Percentiles rank a stretch among this genome's conserved stretches.
Conservation (phyloP, 2,113 vertebrate species). For the Emydocephalus ijimae region DNA sequence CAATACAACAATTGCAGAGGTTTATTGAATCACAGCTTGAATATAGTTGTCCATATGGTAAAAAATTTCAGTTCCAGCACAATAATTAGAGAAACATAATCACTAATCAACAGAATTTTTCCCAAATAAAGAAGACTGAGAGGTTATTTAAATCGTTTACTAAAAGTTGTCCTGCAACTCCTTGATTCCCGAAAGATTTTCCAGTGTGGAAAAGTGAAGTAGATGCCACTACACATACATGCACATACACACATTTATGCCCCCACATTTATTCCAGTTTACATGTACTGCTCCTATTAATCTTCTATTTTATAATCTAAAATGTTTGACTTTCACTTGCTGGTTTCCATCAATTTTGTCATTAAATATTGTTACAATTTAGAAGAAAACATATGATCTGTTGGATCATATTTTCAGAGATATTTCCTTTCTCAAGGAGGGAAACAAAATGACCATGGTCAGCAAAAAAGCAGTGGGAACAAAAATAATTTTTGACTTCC, state of each 20-base stretch:
- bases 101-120: not conserved
- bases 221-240: not conserved
- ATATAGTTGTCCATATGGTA: not conserved
- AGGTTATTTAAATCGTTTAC: not conserved
- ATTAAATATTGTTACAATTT: not conserved
- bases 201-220: not conserved
- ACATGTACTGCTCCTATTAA: not conserved
- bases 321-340: not conserved
- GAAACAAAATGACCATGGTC: not conserved
- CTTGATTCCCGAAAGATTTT: not conserved
- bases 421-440: not conserved
- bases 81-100: not conserved
- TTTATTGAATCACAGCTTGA: not conserved
- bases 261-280: not conserved
- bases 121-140: not conserved
- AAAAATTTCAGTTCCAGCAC: not conserved
- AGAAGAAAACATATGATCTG: not conserved
- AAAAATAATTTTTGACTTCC: not conserved
- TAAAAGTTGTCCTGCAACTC: not conserved
- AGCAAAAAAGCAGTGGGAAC: not conserved
- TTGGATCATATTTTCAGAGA: not conserved
- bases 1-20: not conserved
- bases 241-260: not conserved
- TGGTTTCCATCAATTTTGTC: not conserved
- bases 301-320: not conserved